Conservation (phyloP, 1,140 invertebrate species). For the Zophobas atratus region DNA sequence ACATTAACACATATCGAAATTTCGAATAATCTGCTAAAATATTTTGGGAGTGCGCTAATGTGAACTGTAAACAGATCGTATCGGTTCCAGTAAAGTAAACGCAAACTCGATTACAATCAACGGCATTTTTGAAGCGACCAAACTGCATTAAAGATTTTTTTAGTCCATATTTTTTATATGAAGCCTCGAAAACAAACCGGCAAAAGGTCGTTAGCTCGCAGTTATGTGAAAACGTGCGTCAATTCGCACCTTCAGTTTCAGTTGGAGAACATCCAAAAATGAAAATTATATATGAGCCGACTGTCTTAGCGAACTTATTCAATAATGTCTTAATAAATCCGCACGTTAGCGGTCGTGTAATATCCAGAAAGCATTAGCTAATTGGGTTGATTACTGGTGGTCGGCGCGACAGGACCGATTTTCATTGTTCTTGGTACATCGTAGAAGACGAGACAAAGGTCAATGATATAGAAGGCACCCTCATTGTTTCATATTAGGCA, state of each 20-base stretch:
- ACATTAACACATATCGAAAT: too few species aligned
- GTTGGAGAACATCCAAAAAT: conserved; percentile 3
- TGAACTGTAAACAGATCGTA: too few species aligned
- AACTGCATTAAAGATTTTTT: too few species aligned
- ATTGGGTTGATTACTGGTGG: conserved; percentile 16
- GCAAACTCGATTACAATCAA: too few species aligned
- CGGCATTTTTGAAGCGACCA: too few species aligned
- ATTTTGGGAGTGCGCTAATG: too few species aligned
- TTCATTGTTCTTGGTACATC: conserved; percentile 34
- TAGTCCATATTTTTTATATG: too few species aligned
- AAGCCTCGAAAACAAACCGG: neutral
- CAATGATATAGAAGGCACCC: conserved; percentile 51
- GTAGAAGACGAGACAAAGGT: conserved; percentile 43
- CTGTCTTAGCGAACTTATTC: neutral
- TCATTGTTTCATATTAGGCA: conserved; percentile 57
- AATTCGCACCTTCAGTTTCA: neutral
- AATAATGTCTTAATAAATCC: too few species aligned
- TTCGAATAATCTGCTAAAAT: too few species aligned
- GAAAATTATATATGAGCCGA: neutral
- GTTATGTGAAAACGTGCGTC: conserved; percentile 1
- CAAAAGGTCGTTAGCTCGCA: neutral
- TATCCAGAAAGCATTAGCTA: neutral
- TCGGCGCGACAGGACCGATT: conserved; percentile 21
- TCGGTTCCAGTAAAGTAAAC: too few species aligned
- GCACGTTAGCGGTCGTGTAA: too few species aligned